These are phyloP conservation scores for Platygyra sinensis DNA, from an alignment of 64 coral and sea anemone species.

Conservation along the genomic window DNA sequence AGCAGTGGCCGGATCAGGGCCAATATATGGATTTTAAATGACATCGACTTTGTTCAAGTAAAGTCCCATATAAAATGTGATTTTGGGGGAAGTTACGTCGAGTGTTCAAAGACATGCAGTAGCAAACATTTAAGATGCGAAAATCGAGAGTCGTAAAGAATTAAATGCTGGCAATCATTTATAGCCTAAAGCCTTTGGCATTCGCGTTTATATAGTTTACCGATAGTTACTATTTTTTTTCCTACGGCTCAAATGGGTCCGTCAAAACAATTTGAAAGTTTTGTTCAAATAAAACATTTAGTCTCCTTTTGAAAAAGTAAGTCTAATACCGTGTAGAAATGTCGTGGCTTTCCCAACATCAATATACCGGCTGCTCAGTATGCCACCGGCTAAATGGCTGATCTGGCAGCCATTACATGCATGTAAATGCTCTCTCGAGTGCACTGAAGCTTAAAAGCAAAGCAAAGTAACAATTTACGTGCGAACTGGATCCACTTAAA, in stretches of 20 bases:
- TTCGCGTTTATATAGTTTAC: not conserved
- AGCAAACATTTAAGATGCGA: no score
- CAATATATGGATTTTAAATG: not conserved
- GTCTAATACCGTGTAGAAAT: no score
- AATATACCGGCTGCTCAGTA: no score
- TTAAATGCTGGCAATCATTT: no score
- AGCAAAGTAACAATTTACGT: no score
- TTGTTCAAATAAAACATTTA: not conserved
- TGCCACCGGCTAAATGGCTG: not conserved
- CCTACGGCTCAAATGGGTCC: not conserved
- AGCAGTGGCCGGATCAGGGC: not conserved
- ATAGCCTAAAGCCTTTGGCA: not conserved
- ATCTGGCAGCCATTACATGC: not conserved
- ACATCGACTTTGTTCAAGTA: not conserved
- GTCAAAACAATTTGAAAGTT: not conserved
- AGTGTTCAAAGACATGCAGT: no score
- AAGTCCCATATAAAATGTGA: not conserved
- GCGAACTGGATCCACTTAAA: not conserved
- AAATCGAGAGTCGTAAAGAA: no score
- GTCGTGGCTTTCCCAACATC: not conserved
- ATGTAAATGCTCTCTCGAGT: no score
- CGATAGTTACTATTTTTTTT: not conserved
- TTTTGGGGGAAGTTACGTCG: not conserved
- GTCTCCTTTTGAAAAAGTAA: not conserved
- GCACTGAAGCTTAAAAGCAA: no score